phyloP scores from a whole-genome alignment of 2,113 vertebrate genomes.

The Hystrix cristata region DNA sequence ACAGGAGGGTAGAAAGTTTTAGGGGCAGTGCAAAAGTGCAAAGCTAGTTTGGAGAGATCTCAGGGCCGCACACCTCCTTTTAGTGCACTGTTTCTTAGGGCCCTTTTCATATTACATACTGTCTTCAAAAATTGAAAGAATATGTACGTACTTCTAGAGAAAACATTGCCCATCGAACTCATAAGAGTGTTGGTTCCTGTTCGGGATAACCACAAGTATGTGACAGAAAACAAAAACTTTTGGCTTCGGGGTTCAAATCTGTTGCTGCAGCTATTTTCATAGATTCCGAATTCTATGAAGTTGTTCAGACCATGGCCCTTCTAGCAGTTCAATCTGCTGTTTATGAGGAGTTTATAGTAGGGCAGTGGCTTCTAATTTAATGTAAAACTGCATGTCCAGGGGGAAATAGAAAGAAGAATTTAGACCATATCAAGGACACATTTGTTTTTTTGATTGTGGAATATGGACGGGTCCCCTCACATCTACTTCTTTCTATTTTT shows the following conservation, averaged over 20 bases:
- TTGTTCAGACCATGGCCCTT: fast-evolving
- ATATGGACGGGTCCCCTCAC: fast-evolving
- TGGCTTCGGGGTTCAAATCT: not conserved
- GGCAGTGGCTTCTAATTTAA: not conserved
- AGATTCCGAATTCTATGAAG: not conserved
- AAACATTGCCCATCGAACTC: not conserved
- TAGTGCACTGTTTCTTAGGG: not conserved
- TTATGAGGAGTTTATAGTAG: not conserved
- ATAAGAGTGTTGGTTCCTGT: not conserved
- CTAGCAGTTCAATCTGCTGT: not conserved
- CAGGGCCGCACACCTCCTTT: not conserved
- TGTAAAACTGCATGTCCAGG: not conserved
- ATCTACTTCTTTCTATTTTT: not conserved
- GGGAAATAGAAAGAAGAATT: not conserved
- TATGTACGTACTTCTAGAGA: not conserved
- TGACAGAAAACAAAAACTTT: not conserved
- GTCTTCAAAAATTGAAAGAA: not conserved
- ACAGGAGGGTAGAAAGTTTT: not conserved
- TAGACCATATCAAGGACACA: too few species aligned
- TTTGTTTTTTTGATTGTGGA: not conserved
- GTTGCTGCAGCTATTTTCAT: not conserved
- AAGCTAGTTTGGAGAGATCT: not conserved
- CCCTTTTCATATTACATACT: not conserved
- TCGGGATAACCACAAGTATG: not conserved
- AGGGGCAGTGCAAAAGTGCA: too few species aligned